These are phyloP conservation scores for Spicauda simplicius DNA, from an alignment of 2,888 invertebrate species.

Conservation along the genomic window DNA sequence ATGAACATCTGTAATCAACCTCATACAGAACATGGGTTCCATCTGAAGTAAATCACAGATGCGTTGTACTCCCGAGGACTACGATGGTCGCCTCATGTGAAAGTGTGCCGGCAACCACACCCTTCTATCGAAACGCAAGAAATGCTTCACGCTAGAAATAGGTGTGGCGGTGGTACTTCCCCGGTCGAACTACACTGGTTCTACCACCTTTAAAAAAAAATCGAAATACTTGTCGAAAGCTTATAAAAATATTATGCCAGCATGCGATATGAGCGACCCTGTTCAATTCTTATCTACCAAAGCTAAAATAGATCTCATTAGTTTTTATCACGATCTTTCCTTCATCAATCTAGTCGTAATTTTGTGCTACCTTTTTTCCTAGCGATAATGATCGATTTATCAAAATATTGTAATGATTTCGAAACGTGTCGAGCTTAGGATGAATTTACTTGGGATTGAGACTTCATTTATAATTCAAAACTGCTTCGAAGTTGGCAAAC, in stretches of 20 bases:
- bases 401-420: slow-evolving; percentile 2
- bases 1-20: no score
- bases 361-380: not conserved
- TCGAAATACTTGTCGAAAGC: no score
- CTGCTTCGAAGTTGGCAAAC: not conserved
- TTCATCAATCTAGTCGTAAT: not conserved
- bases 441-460: slow-evolving; percentile 5
- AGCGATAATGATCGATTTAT: not conserved
- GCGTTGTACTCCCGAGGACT: no score
- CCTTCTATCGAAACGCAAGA: no score
- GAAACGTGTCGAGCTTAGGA: slow-evolving; percentile 11
- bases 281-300: not conserved
- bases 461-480: slow-evolving; percentile 28
- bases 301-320: not conserved
- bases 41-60: no score
- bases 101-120: no score
- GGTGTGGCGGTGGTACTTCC: no score
- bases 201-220: no score
- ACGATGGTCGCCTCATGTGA: no score
- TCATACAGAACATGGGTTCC: no score
- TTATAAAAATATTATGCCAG: not conserved
- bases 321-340: not conserved
- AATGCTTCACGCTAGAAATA: no score
- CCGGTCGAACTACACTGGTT: no score
- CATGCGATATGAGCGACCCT: not conserved